Evolutionary conservation across 2,797 vertebrate genomes (phyloP), one percentile per base, ranked within the genome.

Genomic region (Tympanoctomys barrerae): DNA sequence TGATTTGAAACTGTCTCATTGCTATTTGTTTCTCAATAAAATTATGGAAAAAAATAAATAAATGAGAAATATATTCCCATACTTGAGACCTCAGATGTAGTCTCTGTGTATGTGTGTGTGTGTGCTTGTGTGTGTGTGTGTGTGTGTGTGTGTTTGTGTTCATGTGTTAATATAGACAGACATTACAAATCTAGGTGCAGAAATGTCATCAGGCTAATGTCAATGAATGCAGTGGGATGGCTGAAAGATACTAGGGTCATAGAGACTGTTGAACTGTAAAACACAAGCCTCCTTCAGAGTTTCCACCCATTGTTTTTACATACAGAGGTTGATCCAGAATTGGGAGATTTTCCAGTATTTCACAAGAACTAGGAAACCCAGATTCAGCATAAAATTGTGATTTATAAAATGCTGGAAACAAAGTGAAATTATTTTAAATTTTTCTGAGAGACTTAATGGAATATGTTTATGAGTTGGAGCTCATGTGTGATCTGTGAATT

Each of bases 191-290:
- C 0, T 21, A n/a, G 42, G n/a, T 36, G 75, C 57, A 79, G 18
- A 49, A 28, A 21, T 4, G 28, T 46, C 36, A 85, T 57, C 26
- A 86, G 78, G 36, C 7, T 42, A 46, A 83, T 52, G 11, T 62
- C 71, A 82, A 66, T 81, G 95, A 96, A 87, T 97, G 96, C 95
- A 93, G 10, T 91, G 94, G 87, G 92, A 96, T 96, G 94, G 19
- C 42, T 80, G 52, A 70, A 86, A 54, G 24, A 31, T 39, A n/a
- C 26, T 22, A 52, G 6, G 14, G 68, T 1, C 22, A 3, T 70
- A 12, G 80, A 31, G 28, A 7, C 31, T 66, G 31, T 31, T 57
- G 18, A 33, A 42, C 33, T 62, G 0, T 75, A 68, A 81, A 80
- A 88, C 6, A 19, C 2, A 18, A 82, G 14, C 36, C 54, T 5